Conservation (phyloP, 2,888 invertebrate species). For the Hirtodrosophila alboralis region DNA sequence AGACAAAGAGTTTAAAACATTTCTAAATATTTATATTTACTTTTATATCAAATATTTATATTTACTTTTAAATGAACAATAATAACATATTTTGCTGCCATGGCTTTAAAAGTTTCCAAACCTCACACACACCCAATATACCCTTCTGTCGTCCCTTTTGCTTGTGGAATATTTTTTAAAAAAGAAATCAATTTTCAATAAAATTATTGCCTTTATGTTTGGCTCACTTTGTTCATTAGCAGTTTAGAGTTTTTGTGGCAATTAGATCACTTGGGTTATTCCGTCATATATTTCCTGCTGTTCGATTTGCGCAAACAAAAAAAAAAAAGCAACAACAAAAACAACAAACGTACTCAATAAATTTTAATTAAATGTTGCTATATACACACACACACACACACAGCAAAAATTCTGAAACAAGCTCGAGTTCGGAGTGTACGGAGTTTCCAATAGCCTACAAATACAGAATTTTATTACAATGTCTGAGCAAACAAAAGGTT, state of each 20-base stretch:
- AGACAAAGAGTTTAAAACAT: too few relatives aligned
- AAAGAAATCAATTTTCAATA: slow-evolving; percentile 16
- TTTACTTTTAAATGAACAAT: too few relatives aligned
- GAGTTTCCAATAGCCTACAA: slow-evolving; percentile 70
- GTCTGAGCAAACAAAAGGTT: slow-evolving; percentile 60
- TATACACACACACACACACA: too few relatives aligned
- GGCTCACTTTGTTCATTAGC: slow-evolving; percentile 22
- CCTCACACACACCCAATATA: too few relatives aligned
- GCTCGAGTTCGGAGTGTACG: slow-evolving; percentile 52
- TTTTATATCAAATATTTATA: too few relatives aligned
- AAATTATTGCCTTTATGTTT: slow-evolving; percentile 35
- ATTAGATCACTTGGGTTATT: slow-evolving; percentile 82
- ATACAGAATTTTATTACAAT: slow-evolving; percentile 49
- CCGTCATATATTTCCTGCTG: slow-evolving; percentile 67
- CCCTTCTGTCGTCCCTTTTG: too few relatives aligned
- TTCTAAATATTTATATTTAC: too few relatives aligned
- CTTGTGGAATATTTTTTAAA: too few relatives aligned
- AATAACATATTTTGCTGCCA: too few relatives aligned
- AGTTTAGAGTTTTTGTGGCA: slow-evolving; percentile 45
- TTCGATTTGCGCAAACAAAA: slow-evolving; percentile 44
- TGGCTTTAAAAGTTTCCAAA: too few relatives aligned
- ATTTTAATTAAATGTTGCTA: slow-evolving; percentile 73
- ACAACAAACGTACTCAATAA: slow-evolving; percentile 48
- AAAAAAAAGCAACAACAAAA: slow-evolving; percentile 37
- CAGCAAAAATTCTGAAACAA: slow-evolving; percentile 40